Conservation (phyloP, 92 coral and sea anemone genomes). For the Palythoa caribaeorum region DNA sequence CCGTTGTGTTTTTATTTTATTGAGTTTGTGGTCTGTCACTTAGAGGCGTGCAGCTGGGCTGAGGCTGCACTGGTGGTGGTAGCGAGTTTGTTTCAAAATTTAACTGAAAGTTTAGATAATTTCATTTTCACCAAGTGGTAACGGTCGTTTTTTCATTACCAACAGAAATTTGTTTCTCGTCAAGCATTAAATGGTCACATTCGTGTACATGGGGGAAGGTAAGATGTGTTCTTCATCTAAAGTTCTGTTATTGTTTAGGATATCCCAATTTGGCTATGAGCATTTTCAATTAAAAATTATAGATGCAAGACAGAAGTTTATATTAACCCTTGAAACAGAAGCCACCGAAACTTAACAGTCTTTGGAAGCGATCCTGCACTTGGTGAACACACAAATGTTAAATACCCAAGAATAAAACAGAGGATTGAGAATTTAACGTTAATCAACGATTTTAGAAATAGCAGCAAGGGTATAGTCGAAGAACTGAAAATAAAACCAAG, state of each 20-base stretch:
- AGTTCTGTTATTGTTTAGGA: not conserved
- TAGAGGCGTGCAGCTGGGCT: too few relatives aligned
- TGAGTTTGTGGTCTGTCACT: not conserved
- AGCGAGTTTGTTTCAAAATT: not conserved
- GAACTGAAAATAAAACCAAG: too few relatives aligned
- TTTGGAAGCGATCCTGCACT: not conserved
- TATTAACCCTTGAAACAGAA: not conserved
- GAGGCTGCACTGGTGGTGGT: too few relatives aligned
- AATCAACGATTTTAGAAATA: too few relatives aligned
- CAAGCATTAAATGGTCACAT: conserved; percentile 99
- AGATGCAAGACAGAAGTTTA: too few relatives aligned
- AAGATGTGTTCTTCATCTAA: not conserved
- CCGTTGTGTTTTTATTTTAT: not conserved
- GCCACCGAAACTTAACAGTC: not conserved
- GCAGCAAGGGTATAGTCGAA: too few relatives aligned
- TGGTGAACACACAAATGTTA: too few relatives aligned
- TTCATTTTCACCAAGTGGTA: not conserved
- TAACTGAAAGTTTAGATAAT: not conserved
- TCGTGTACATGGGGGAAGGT: conserved; percentile 99
- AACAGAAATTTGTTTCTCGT: conserved; percentile 96
- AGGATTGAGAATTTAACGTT: too few relatives aligned
- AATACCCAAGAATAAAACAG: not conserved
- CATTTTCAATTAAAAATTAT: not conserved
- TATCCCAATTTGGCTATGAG: not conserved
- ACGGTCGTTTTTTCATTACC: not conserved